Conservation (phyloP, 2,888 invertebrate genomes). For the Barypeithes pellucidus region DNA sequence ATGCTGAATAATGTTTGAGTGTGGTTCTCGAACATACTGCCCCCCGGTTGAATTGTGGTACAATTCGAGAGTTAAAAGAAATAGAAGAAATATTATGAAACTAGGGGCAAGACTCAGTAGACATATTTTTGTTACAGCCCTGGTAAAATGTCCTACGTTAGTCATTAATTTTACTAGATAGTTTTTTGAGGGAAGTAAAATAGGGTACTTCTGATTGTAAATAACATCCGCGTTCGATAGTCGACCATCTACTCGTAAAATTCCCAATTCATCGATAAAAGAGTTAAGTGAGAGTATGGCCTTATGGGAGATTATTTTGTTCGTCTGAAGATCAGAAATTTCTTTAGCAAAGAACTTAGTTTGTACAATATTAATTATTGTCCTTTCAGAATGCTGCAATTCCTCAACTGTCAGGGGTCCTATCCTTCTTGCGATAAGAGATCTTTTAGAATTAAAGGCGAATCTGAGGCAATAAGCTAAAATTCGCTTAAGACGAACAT, state of each 20-base stretch:
- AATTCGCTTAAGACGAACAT: conserved; percentile 11
- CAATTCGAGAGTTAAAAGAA: too few species aligned
- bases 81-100: too few species aligned
- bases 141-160: conserved; percentile 2
- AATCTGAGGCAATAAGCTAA: conserved; percentile 27
- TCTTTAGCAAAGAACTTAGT: conserved; percentile 27
- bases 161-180: conserved; percentile 31
- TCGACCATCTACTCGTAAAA: conserved; percentile 50
- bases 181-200: conserved; percentile 47
- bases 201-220: conserved; percentile 46
- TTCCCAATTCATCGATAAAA: conserved; percentile 35
- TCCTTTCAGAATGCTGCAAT: conserved; percentile 9
- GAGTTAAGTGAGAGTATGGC: conserved; percentile 39
- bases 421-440: background rate
- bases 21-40: too few species aligned
- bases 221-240: conserved; percentile 38
- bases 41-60: too few species aligned
- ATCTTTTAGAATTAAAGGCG: conserved; percentile 3
- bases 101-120: background rate
- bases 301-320: conserved; percentile 33
- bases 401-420: conserved; percentile 27
- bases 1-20: too few species aligned
- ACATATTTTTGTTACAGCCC: conserved; percentile 25
- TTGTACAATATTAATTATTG: conserved; percentile 36
- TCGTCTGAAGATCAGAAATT: conserved; percentile 38